Evolutionary conservation across 2,888 invertebrate species (phyloP).

Genomic region (Aleiodes leptofemur): DNA sequence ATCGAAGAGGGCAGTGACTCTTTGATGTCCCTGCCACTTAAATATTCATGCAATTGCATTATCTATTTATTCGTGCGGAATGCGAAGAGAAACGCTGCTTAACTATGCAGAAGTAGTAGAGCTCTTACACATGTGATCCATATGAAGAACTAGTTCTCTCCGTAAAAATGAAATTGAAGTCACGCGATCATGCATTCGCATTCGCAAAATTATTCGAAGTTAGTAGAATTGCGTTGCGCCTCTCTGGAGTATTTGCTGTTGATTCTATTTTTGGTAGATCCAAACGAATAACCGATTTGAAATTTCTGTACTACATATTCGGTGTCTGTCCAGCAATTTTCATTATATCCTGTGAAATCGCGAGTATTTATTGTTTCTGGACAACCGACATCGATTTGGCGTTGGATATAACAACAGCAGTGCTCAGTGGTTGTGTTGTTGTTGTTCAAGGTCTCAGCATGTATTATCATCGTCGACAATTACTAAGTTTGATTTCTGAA

Average conservation of each 20-base stretch:
- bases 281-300: constrained; percentile 1
- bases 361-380: background rate
- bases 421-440: background rate
- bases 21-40: too few species aligned
- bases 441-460: background rate
- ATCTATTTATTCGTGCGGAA: too few species aligned
- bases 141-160: too few species aligned
- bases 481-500: background rate
- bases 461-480: background rate
- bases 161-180: too few species aligned
- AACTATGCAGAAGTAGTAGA: too few species aligned
- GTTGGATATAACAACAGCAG: background rate
- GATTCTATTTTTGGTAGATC: constrained; percentile 4
- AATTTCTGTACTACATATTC: background rate
- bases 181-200: too few species aligned
- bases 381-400: background rate
- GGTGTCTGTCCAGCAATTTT: background rate
- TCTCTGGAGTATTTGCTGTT: background rate
- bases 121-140: too few species aligned
- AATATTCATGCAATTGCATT: too few species aligned
- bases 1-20: too few species aligned
- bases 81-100: too few species aligned
- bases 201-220: constrained; percentile 12
- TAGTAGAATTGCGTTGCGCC: background rate
- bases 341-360: background rate